phyloP scores from a whole-genome alignment of 2,888 invertebrate species.

The Aplocera efformata region DNA sequence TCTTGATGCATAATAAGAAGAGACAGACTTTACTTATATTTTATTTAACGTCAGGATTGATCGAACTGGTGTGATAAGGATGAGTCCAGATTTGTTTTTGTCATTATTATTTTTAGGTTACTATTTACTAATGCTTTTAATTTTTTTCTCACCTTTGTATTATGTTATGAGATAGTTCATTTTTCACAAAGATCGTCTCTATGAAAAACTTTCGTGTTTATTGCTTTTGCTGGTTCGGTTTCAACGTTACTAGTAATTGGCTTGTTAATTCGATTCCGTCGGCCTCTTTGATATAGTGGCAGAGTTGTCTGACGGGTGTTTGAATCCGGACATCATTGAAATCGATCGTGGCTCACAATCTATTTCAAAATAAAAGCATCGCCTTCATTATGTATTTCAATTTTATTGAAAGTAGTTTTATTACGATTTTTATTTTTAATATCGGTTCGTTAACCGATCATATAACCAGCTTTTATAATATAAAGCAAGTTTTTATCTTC shows the following conservation, averaged over 20 bases:
- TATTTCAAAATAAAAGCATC: constrained; percentile 57
- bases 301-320: constrained; percentile 61
- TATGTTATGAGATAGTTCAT: constrained; percentile 17
- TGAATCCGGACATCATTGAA: constrained; percentile 54
- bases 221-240: constrained; percentile 52
- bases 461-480: constrained; percentile 5
- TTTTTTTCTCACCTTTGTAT: constrained; percentile 1
- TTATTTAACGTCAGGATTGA: constrained; percentile 75
- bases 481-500: constrained; percentile 2
- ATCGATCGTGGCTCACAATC: constrained; percentile 51
- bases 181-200: constrained; percentile 6
- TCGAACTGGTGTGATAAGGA: constrained; percentile 69
- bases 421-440: constrained; percentile 50
- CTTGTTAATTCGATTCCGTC: constrained; percentile 72
- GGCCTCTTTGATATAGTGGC: constrained; percentile 61
- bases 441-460: constrained; percentile 30
- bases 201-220: constrained; percentile 48
- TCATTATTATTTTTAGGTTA: constrained; percentile 63
- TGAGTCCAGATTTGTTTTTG: constrained; percentile 67
- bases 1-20: constrained; percentile 74
- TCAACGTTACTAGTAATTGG: constrained; percentile 68
- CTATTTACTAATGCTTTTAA: constrained; percentile 29
- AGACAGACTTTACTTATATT: constrained; percentile 79
- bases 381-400: constrained; percentile 60
- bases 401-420: constrained; percentile 57